A percentile compares a stretch with the other conserved stretches of the same genome.
phyloP scores from a whole-genome alignment of 1,140 invertebrate genomes.

The Saxidomus purpurata region DNA sequence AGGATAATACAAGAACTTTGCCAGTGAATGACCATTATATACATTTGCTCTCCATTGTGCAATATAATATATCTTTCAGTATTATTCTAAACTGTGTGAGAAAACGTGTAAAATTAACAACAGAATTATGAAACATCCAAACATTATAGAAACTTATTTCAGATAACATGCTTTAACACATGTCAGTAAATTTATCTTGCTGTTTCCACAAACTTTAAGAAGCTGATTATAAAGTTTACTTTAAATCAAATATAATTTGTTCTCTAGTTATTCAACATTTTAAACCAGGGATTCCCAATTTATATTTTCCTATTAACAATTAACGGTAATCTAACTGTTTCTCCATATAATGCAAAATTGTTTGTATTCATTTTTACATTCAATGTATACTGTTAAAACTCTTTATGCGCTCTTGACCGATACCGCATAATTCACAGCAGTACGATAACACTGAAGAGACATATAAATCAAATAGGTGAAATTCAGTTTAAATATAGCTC shows the following conservation, averaged over 20 bases:
- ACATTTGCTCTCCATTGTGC: no score
- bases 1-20: no score
- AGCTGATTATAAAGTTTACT: no score
- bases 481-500: slow-evolving; percentile 5
- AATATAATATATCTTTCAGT: no score
- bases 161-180: no score
- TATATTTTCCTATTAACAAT: not conserved
- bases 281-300: slow-evolving; percentile 17
- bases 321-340: slow-evolving; percentile 20
- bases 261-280: not conserved
- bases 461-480: slow-evolving; percentile 52
- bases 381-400: slow-evolving; percentile 21
- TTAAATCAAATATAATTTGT: not conserved
- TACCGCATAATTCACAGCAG: slow-evolving; percentile 23
- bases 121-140: no score
- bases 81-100: no score
- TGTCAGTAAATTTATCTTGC: no score
- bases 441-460: slow-evolving; percentile 31
- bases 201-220: no score
- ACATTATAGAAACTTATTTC: no score
- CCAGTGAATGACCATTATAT: no score
- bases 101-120: no score
- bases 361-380: slow-evolving; percentile 20
- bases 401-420: slow-evolving; percentile 12
- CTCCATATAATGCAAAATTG: slow-evolving; percentile 40